Evolutionary conservation across 2,888 invertebrate species (phyloP), one percentile per base, ranked within the genome.

Genomic region (Eupelmus urozonus): DNA sequence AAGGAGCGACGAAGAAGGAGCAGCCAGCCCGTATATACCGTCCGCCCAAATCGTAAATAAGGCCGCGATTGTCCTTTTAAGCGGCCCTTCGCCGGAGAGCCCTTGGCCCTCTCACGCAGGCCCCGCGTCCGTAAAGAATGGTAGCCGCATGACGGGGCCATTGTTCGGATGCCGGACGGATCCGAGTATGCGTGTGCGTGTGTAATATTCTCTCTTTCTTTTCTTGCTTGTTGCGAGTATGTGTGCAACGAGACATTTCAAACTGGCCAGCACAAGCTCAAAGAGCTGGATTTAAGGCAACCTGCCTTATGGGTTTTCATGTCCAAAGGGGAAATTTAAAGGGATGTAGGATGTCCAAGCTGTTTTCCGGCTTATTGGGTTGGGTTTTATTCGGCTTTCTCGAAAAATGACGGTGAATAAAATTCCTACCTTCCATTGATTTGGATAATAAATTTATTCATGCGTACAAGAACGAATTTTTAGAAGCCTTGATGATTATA

Each of bases 81-180:
- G 86, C 87, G 86, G 85, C 82, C 79, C 75, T 76, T 78, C 40
- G 45, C 42, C 34, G 34, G 29, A 11, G 78, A 51, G 78, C 27
- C 75, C 78, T 59, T 59, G 76, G 76, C 65, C 81, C 83, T 25
- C 53, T 27, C 80, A 82, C 84, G 84, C 86, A 88, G n/a, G n/a
- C n/a, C n/a, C n/a, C n/a, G 88, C 87, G 87, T 87, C 84, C 85
- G 81, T 85, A 84, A 87, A 87, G 87, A 88, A 88, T 88, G 87
- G 87, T 84, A 86, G 85, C 85, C 85, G 85, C 85, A 86, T 87
- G 87, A 87, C 87, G 86, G 84, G 83, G 83, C 87, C 85, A 88
- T 88, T 88, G 88, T 88, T 67, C 55, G 83, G 82, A 84, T 82
- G 82, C 82, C 83, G 79, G 81, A 75, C 79, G 27, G 18, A 16